These are phyloP conservation scores for Campaea margaritaria DNA, from an alignment of 2,888 invertebrate genomes.

Conservation along the genomic window DNA sequence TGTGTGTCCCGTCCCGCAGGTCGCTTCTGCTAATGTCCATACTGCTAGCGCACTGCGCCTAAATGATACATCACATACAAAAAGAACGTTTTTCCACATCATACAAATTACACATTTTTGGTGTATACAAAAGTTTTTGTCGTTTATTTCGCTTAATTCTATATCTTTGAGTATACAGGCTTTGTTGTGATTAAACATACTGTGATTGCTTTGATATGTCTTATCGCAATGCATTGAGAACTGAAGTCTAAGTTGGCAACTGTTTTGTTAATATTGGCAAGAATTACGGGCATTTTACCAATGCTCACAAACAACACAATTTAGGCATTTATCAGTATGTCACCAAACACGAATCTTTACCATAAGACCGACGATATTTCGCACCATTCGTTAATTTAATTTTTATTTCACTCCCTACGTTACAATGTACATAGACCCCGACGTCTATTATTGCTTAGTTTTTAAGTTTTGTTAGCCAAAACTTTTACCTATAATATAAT, in stretches of 20 bases:
- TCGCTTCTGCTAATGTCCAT: background rate
- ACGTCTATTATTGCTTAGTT: slow-evolving; percentile 83
- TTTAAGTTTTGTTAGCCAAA: slow-evolving; percentile 83
- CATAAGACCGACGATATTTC: slow-evolving; percentile 79
- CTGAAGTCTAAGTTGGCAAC: slow-evolving; percentile 43
- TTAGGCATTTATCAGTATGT: slow-evolving; percentile 73
- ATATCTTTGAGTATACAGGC: slow-evolving; percentile 42
- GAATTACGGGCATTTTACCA: slow-evolving; percentile 69
- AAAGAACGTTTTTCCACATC: slow-evolving; percentile 45
- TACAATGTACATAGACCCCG: slow-evolving; percentile 83
- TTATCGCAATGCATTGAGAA: slow-evolving; percentile 63
- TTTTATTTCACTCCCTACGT: slow-evolving; percentile 75
- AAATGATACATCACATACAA: slow-evolving; percentile 72
- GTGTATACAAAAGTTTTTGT: slow-evolving; percentile 57
- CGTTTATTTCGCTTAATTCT: slow-evolving; percentile 41
- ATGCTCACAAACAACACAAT: slow-evolving; percentile 75
- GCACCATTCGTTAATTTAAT: slow-evolving; percentile 79
- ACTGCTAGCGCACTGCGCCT: slow-evolving; percentile 35
- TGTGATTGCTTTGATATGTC: slow-evolving; percentile 79
- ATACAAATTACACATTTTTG: slow-evolving; percentile 56
- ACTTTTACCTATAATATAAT: slow-evolving; percentile 83
- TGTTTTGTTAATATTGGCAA: slow-evolving; percentile 65
- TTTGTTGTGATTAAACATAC: slow-evolving; percentile 52
- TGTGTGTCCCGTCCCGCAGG: background rate
- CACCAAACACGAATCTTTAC: slow-evolving; percentile 65